Percentiles rank a stretch among this genome's conserved stretches.
phyloP scores from a whole-genome alignment of 2,113 vertebrate genomes.

The Rhabdomys dilectus region DNA sequence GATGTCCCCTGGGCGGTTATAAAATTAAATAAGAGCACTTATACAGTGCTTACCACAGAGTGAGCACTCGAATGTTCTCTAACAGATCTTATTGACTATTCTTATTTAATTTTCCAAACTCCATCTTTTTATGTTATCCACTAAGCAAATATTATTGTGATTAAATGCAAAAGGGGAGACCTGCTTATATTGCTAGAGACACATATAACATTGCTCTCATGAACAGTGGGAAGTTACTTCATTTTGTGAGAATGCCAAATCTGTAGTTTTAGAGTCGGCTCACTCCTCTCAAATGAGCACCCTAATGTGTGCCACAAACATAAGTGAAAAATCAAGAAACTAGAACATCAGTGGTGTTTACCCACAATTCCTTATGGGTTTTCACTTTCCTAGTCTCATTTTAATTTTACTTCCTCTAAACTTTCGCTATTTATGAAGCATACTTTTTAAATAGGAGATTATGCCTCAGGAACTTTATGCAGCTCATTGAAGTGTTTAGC shows the following conservation, averaged over 20 bases:
- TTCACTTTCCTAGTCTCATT: slow-evolving; percentile 21
- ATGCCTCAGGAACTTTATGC: slow-evolving; percentile 52
- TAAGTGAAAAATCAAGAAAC: not conserved
- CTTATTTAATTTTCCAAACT: not conserved
- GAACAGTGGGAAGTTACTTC: slow-evolving; percentile 17
- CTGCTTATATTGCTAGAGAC: not conserved
- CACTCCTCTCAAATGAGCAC: not conserved
- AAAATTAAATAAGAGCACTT: not conserved
- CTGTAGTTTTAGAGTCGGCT: not conserved
- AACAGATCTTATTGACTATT: not conserved
- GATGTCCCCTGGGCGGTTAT: not conserved
- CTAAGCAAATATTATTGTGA: not conserved
- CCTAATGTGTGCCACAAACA: slow-evolving; percentile 9
- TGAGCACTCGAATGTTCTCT: not conserved
- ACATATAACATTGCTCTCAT: not conserved
- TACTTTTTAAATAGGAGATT: slow-evolving; percentile 56
- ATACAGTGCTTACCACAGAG: not conserved
- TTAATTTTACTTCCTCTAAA: slow-evolving; percentile 37
- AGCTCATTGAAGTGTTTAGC: slow-evolving; percentile 57
- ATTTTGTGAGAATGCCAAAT: not conserved
- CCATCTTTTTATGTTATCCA: not conserved
- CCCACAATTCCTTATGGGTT: not conserved
- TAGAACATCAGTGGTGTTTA: not conserved
- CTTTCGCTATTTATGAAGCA: slow-evolving; percentile 42
- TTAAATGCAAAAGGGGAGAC: not conserved